phyloP scores from a whole-genome alignment of 2,113 vertebrate genomes.

The Scalopus aquaticus region DNA sequence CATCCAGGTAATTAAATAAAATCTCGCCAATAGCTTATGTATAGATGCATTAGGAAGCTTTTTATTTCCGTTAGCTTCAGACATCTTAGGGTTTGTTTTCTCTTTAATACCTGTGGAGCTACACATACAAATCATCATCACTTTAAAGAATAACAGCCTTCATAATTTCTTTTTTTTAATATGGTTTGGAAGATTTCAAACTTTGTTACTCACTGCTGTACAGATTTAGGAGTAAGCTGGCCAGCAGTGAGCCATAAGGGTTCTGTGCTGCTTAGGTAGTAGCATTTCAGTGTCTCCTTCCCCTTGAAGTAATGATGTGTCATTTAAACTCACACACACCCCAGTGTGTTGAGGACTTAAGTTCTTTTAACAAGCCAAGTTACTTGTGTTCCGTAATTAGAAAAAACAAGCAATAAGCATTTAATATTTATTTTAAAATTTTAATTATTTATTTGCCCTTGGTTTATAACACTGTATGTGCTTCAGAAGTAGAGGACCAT shows the following conservation, averaged over 20 bases:
- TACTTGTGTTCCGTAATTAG: background rate
- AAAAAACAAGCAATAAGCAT: background rate
- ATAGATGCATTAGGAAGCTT: constrained; percentile 51
- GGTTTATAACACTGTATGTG: too few species aligned
- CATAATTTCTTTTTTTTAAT: constrained; percentile 36
- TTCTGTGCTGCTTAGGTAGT: background rate
- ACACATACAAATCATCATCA: constrained; percentile 40
- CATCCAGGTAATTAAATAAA: constrained; percentile 76
- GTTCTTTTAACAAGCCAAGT: background rate
- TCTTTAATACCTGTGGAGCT: constrained; percentile 49
- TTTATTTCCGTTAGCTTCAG: constrained; percentile 66
- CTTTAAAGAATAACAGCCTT: constrained; percentile 17
- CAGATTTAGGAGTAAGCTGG: background rate
- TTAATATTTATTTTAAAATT: too few species aligned
- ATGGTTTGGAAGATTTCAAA: background rate
- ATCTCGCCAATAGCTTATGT: constrained; percentile 49
- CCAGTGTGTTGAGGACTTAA: background rate
- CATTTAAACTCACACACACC: background rate
- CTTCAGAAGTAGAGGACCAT: too few species aligned
- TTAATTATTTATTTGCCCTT: too few species aligned
- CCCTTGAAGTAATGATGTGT: background rate
- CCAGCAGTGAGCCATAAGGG: background rate
- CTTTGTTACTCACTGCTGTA: background rate
- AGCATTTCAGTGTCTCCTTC: background rate
- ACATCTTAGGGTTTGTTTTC: constrained; percentile 62